Base-by-base conservation (phyloP, 1,140 invertebrate genomes). In the Formica selysi region DNA sequence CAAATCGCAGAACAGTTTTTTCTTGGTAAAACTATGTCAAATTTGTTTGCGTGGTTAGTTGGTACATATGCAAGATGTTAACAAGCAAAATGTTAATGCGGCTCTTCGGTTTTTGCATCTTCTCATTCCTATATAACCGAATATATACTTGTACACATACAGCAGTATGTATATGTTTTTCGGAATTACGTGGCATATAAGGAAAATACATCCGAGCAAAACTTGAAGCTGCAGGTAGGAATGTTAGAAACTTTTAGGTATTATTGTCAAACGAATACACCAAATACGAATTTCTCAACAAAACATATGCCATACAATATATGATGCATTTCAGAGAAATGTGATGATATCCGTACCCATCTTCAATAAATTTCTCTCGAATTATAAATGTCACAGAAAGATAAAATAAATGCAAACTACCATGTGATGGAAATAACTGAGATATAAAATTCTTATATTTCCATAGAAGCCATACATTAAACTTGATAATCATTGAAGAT, bases 211-310 rank as follows among this genome's bases (percentile, higher is more conserved):
- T 85, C 68, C 78, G 74, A 59, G 48, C 59, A 67, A 84, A 89
- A 89, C 73, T 67, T 78, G 70, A 76, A 59, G 57, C 78, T 62
- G 57, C 48, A 86, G 2, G 41, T 51, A 89, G 74, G 78, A 79
- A 79, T 65, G 38, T 65, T 65, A 51, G 29, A 71, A 65, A 64
- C 67, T 89, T 71, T 59, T 51, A 19, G 61, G 32, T 85, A 76
- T 90, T 90, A 89, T 89, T 79, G 79, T 87, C 71, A 65, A 87
- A 85, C 85, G 65, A 54, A 70, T 76, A 54, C 41, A 29, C 38
- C 54, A 70, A 59, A 79, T 22, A 41, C 62, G 74, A 11, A 62
- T 81, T 36, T 36, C 48, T 26, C 26, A 44, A 54, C 16, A 78
- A 85, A 78, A 85, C 41, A 41, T 64, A 7, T 65, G 36, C 78